Evolutionary conservation across 2,888 invertebrate species (phyloP).

Genomic region (Melangyna quadrimaculata): DNA sequence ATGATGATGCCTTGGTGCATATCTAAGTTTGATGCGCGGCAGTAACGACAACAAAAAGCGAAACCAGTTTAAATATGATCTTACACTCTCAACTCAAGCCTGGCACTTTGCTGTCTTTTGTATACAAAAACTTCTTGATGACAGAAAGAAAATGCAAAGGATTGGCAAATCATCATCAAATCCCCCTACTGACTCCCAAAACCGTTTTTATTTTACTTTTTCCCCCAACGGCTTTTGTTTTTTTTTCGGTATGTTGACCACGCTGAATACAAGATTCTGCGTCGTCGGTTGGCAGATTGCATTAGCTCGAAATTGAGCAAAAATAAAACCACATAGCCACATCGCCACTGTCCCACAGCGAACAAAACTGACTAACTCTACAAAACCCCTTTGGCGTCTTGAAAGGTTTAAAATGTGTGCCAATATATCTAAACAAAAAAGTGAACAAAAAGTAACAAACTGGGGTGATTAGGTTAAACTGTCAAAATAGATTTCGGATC

Average conservation of each 20-base stretch:
- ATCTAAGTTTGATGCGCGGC: conserved; percentile 10
- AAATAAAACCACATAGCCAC: conserved; percentile 44
- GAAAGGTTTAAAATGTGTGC: conserved; percentile 46
- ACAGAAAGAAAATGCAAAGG: conserved; percentile 61
- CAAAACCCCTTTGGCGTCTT: conserved; percentile 52
- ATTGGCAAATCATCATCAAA: conserved; percentile 67
- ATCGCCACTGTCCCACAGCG: not conserved
- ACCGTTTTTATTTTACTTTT: conserved; percentile 62
- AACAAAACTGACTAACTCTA: conserved; percentile 25
- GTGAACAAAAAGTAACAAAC: not conserved
- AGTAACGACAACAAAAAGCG: conserved; percentile 36
- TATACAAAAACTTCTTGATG: conserved; percentile 44
- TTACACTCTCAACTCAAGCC: conserved; percentile 41
- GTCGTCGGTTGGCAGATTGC: conserved; percentile 59
- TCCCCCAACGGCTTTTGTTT: conserved; percentile 16
- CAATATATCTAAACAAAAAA: not conserved
- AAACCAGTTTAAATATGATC: conserved; percentile 70
- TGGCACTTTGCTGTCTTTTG: conserved; percentile 67
- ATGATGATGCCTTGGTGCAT: conserved; percentile 25
- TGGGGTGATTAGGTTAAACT: conserved; percentile 67
- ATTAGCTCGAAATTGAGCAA: conserved; percentile 57
- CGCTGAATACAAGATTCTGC: conserved; percentile 27
- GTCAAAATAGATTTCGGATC: conserved; percentile 64
- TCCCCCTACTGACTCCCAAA: conserved; percentile 35
- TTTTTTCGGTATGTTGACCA: conserved; percentile 38